Percentiles rank a stretch among this genome's conserved stretches.
These are phyloP conservation scores for Pollenia labialis DNA, from an alignment of 2,888 invertebrate species.

Conservation along the genomic window DNA sequence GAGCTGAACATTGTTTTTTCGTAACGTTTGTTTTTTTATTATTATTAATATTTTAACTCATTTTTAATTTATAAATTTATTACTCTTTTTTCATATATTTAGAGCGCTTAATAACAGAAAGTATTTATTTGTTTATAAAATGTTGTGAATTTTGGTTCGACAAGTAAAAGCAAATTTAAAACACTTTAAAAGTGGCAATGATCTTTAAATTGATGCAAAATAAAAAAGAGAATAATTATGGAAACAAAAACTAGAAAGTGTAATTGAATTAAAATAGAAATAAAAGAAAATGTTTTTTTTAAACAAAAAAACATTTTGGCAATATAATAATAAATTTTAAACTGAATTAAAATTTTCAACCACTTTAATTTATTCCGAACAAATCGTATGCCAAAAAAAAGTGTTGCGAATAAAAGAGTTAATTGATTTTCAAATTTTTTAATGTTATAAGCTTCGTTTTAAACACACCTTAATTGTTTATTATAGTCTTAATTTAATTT, in stretches of 20 bases:
- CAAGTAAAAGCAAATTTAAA: background rate
- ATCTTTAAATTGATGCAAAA: conserved; percentile 14
- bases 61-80: background rate
- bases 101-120: background rate
- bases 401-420: background rate
- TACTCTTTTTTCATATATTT: conserved; percentile 6
- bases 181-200: conserved; percentile 17
- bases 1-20: conserved; percentile 58
- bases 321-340: background rate
- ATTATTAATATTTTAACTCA: background rate
- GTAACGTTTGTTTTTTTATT: background rate
- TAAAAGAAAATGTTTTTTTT: background rate
- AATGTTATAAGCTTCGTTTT: too few relatives aligned
- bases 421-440: background rate
- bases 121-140: background rate
- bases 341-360: background rate
- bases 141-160: too few relatives aligned
- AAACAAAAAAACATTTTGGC: conserved; percentile 12
- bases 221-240: conserved; percentile 10
- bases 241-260: conserved; percentile 60
- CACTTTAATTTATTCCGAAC: conserved; percentile 7
- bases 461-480: conserved; percentile 10
- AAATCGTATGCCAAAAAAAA: background rate
- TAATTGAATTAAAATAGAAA: conserved; percentile 38
- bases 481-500: background rate